phyloP scores from a whole-genome alignment of 2,797 vertebrate species.

The Eulemur albifrons region DNA sequence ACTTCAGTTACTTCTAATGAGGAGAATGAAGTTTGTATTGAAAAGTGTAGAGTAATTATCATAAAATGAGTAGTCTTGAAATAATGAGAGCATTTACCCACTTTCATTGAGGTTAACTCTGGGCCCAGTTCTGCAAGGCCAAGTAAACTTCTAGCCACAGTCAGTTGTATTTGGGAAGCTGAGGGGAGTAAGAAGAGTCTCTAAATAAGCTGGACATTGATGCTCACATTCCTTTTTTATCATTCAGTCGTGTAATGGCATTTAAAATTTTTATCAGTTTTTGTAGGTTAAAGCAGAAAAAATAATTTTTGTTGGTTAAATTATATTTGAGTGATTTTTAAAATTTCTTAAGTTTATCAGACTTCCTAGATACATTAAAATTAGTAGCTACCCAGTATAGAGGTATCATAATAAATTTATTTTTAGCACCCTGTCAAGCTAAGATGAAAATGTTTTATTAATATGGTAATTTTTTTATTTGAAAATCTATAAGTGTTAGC shows the following conservation, averaged over 20 bases:
- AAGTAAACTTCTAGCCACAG: not conserved
- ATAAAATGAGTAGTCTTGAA: conserved; percentile 17
- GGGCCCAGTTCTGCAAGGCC: not conserved
- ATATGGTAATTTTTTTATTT: not conserved
- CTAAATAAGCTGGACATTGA: not conserved
- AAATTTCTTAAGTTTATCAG: conserved; percentile 5
- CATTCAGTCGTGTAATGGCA: not conserved
- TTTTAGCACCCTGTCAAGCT: conserved; percentile 25
- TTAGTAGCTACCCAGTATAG: not conserved
- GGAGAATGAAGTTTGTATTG: conserved; percentile 4
- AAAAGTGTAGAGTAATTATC: conserved; percentile 13
- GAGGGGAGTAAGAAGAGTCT: not conserved
- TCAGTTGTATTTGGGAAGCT: conserved; percentile 31
- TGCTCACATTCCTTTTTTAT: not conserved
- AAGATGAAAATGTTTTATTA: conserved; percentile 45
- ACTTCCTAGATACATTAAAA: conserved; percentile 44
- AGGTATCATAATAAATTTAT: conserved; percentile 3
- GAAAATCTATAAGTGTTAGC: not conserved
- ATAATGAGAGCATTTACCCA: conserved; percentile 34
- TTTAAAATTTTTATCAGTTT: not conserved
- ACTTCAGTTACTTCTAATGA: not conserved
- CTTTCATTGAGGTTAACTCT: conserved; percentile 17
- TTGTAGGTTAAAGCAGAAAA: conserved; percentile 25
- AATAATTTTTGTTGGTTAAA: conserved; percentile 10
- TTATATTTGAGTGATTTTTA: conserved; percentile 1